phyloP scores from a whole-genome alignment of 2,113 vertebrate genomes.

The Formicarius rufipectus region DNA sequence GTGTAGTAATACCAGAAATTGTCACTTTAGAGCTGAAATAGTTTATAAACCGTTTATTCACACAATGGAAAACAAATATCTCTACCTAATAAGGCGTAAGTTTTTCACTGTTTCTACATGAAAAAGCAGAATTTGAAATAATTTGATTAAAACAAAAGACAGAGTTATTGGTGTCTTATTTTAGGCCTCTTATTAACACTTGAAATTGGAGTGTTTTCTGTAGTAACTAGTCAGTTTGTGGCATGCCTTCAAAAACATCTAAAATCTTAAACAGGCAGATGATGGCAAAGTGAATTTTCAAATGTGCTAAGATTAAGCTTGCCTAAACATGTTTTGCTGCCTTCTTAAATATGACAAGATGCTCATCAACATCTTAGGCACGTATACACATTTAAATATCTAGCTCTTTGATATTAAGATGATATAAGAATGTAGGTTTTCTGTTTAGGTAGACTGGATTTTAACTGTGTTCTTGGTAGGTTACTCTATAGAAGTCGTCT shows the following conservation, averaged over 20 bases:
- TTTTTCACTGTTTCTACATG: not conserved
- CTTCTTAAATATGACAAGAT: not conserved
- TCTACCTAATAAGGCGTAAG: not conserved
- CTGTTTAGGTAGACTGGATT: not conserved
- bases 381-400: not conserved
- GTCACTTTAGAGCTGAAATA: not conserved
- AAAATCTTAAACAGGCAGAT: not conserved
- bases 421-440: not conserved
- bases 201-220: not conserved
- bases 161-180: not conserved
- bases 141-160: not conserved
- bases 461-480: not conserved
- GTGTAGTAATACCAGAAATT: not conserved
- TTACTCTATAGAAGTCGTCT: not conserved
- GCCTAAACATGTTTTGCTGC: not conserved
- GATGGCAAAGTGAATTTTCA: not conserved
- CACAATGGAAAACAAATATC: not conserved
- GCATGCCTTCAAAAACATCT: not conserved
- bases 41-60: not conserved
- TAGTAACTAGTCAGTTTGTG: not conserved
- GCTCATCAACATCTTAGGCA: not conserved
- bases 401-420: not conserved
- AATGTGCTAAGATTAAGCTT: not conserved
- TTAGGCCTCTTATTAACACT: not conserved
- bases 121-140: not conserved